Percentiles rank a stretch among this genome's conserved stretches.
phyloP scores from a whole-genome alignment of 1,140 invertebrate species.

The Bicyclus anynana region DNA sequence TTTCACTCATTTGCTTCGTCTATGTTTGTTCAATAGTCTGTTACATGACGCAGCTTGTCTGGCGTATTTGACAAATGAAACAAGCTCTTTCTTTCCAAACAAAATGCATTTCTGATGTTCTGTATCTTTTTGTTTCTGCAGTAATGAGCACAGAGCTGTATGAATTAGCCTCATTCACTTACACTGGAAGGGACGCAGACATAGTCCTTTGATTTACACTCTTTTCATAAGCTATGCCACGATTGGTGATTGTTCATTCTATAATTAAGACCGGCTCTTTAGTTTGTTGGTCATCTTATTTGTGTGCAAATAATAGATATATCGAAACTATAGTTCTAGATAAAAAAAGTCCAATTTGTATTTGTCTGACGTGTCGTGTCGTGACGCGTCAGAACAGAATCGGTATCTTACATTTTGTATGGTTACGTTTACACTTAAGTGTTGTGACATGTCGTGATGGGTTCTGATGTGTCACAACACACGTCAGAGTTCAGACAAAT shows the following conservation, averaged over 20 bases:
- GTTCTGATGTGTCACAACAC: too few species aligned
- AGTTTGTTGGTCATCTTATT: too few species aligned
- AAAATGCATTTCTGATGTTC: background rate
- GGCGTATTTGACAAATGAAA: background rate
- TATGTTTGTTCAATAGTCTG: background rate
- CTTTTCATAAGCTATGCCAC: background rate
- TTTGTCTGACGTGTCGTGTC: too few species aligned
- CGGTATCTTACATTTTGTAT: too few species aligned
- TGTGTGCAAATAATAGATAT: too few species aligned
- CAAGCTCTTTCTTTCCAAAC: conserved; percentile 1
- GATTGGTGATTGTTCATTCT: background rate
- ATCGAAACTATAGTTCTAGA: too few species aligned
- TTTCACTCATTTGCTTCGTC: background rate
- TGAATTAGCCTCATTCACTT: background rate
- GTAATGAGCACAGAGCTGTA: background rate
- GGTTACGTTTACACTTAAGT: too few species aligned
- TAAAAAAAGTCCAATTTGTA: too few species aligned
- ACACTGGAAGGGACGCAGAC: background rate
- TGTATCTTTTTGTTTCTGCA: background rate
- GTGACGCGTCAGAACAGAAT: too few species aligned
- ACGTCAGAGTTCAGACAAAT: too few species aligned
- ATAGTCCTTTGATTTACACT: background rate
- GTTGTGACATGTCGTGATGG: too few species aligned
- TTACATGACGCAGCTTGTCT: background rate
- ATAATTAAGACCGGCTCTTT: too few species aligned